phyloP scores from a whole-genome alignment of 2,113 vertebrate species.

The Sterrhoptilus dennistouni region DNA sequence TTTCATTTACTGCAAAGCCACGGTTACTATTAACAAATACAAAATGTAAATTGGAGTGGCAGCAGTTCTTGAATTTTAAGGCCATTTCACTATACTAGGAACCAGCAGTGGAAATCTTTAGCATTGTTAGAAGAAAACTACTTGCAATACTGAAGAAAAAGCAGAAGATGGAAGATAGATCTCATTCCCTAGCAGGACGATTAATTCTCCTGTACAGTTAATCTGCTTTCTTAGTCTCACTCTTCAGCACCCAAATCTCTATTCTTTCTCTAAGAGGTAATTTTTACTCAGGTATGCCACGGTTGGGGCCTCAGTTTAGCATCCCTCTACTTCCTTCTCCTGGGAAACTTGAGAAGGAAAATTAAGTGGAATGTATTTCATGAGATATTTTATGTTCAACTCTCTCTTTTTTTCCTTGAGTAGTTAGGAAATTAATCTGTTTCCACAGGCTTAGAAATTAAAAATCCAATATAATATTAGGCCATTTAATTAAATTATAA shows the following conservation, averaged over 20 bases:
- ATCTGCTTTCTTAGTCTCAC: neutral
- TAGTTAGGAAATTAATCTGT: neutral
- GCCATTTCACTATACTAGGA: neutral
- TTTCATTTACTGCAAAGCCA: neutral
- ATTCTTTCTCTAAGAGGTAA: neutral
- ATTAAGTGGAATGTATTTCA: neutral
- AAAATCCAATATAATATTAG: neutral
- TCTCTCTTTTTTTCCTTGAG: neutral
- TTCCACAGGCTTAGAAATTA: neutral
- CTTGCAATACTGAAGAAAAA: neutral
- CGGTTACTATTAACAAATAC: neutral
- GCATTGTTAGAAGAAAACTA: neutral
- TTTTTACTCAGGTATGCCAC: neutral
- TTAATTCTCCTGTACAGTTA: constrained; percentile 1
- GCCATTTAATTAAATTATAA: neutral
- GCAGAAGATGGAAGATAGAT: neutral
- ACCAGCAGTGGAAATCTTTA: neutral
- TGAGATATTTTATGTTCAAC: neutral
- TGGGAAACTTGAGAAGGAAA: neutral
- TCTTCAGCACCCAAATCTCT: neutral
- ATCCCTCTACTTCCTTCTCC: neutral
- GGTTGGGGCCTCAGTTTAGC: neutral
- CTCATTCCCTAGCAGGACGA: neutral
- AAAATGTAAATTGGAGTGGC: neutral
- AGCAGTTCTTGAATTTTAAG: constrained; percentile 2